Evolutionary conservation across 2,797 vertebrate genomes (phyloP), one percentile per base, ranked within the genome.

Genomic region (Cirrhinus mrigala): DNA sequence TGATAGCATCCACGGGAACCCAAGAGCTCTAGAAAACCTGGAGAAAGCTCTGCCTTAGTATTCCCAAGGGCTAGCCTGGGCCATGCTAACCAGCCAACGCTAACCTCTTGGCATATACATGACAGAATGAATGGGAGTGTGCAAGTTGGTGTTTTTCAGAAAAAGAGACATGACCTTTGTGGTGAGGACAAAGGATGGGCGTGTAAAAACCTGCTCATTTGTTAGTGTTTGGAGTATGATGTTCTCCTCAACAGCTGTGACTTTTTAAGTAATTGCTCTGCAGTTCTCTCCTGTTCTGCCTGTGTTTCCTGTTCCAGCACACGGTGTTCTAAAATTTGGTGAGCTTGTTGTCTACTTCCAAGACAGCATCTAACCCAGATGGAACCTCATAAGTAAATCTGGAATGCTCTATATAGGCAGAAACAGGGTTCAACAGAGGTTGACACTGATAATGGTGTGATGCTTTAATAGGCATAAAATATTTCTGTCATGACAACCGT

Each of bases 151-250:
- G 76, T 76, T 33, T 50, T 29, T 86, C 82, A 40, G 74, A 86
- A 85, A 87, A 83, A 85, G 73, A 68, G 71, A 82, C 78, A 66
- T 96, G 96, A 97, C 97, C 95, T 97, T 95, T 96, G 92, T 93
- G 90, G 95, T 95, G 96, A 97, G 97, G 96, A 97, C 95, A 91
- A 90, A 94, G 87, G 40, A 80, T 60, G 50, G 24, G 77, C 79
- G 52, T 83, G 76, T 74, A 40, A 37, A 50, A 68, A 33, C 40
- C 24, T 58, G 33, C 54, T 79, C 40, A 75, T 81, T 83, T 50
- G 12, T 85, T 14, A 29, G 40, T 81, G 48, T 69, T 60, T n/a
- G 20, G 54, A 48, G 20, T 46, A 22, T 52, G 40, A 77, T 79
- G 56, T 79, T 82, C 37, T 54, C 60, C 29, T 79, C 37, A 48